Percentiles rank a stretch among this genome's conserved stretches.
Conservation (phyloP, 1,140 invertebrate genomes). For the Listronotus bonariensis region DNA sequence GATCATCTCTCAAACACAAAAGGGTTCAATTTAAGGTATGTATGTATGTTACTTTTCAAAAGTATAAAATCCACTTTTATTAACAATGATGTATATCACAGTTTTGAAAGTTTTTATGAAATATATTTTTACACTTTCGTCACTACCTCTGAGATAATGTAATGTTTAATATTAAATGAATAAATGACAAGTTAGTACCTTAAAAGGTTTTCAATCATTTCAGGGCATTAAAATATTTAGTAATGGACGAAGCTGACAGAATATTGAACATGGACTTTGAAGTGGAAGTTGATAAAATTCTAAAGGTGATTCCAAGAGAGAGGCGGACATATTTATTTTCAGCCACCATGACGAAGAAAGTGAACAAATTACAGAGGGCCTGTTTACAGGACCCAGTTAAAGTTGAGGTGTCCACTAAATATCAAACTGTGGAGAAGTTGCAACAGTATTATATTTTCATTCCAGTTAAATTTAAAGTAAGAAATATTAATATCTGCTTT, state of each 20-base stretch:
- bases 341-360: slow-evolving; percentile 98
- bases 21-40: slow-evolving; percentile 82
- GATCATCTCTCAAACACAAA: slow-evolving; percentile 94
- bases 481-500: background rate
- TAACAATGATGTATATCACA: slow-evolving; percentile 20
- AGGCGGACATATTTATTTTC: slow-evolving; percentile 90
- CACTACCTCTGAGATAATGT: slow-evolving; percentile 23
- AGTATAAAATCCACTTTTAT: background rate
- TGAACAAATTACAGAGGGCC: slow-evolving; percentile 93
- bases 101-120: slow-evolving; percentile 16
- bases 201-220: background rate
- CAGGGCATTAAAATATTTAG: slow-evolving; percentile 81
- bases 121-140: slow-evolving; percentile 15
- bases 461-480: slow-evolving; percentile 92
- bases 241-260: slow-evolving; percentile 96
- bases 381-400: slow-evolving; percentile 91
- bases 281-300: slow-evolving; percentile 93
- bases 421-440: slow-evolving; percentile 96
- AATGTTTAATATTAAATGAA: background rate
- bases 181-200: background rate
- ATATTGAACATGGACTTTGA: slow-evolving; percentile 97
- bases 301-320: slow-evolving; percentile 89
- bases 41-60: background rate
- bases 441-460: slow-evolving; percentile 96
- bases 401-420: slow-evolving; percentile 95